Conservation (phyloP, 64 coral and sea anemone species). For the Acropora yongei region DNA sequence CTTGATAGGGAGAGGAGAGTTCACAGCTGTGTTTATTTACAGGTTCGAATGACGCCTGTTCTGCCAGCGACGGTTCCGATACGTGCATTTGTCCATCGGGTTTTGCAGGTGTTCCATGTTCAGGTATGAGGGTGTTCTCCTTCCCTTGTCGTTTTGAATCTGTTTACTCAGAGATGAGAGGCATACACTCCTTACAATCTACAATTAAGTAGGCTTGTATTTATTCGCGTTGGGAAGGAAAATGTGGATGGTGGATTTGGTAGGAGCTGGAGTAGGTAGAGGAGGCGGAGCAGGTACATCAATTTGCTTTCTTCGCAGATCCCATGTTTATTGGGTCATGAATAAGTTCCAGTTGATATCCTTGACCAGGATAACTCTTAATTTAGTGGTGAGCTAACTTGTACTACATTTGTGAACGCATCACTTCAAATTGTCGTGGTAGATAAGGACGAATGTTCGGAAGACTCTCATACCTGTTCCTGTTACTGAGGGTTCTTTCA, state of each 20-base stretch:
- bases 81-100: not conserved
- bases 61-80: not conserved
- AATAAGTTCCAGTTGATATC: not conserved
- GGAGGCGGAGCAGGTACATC: too few species aligned
- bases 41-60: conserved; percentile 7
- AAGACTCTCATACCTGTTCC: conserved; percentile 3
- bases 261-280: too few species aligned
- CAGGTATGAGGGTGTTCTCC: not conserved
- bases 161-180: too few species aligned
- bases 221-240: too few species aligned
- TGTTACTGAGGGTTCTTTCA: conserved; percentile 18
- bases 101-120: not conserved
- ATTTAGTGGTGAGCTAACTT: not conserved
- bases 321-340: too few species aligned
- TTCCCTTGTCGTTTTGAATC: too few species aligned
- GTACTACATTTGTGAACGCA: not conserved
- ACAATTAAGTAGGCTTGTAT: too few species aligned
- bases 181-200: too few species aligned
- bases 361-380: not conserved
- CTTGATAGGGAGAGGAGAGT: too few species aligned
- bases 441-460: conserved; percentile 30
- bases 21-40: not conserved
- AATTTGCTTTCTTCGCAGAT: too few species aligned
- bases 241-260: too few species aligned
- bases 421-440: not conserved